Percentiles rank a stretch among this genome's conserved stretches.
Evolutionary conservation across 2,888 invertebrate genomes (phyloP).

Genomic region (Drosophila kanekoi): DNA sequence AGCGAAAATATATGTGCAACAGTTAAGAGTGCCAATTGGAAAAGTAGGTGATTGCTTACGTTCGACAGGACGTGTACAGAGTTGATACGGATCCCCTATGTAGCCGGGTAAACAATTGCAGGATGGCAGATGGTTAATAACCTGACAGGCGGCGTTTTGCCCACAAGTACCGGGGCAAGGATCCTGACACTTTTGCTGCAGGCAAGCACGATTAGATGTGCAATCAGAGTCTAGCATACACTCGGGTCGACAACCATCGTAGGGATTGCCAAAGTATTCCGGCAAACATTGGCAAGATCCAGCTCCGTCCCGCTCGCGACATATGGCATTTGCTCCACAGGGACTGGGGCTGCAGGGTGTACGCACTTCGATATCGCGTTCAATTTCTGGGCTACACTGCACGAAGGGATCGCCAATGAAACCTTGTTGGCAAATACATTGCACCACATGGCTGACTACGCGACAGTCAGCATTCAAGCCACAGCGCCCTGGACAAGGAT

Average conservation of each 20-base stretch:
- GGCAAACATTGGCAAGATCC: constrained; percentile 90
- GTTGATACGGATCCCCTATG: constrained; percentile 90
- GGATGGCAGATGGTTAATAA: constrained; percentile 89
- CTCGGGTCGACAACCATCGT: constrained; percentile 91
- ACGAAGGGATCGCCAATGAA: constrained; percentile 92
- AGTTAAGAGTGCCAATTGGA: not conserved
- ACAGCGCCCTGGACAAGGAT: constrained; percentile 91
- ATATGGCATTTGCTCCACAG: constrained; percentile 90
- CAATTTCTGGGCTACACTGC: constrained; percentile 86
- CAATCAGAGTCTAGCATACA: constrained; percentile 91
- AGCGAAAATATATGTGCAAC: constrained; percentile 7
- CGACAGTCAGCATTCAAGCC: constrained; percentile 90
- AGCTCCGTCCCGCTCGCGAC: constrained; percentile 88
- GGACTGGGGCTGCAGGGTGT: constrained; percentile 88
- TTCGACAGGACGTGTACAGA: constrained; percentile 86
- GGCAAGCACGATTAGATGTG: constrained; percentile 89
- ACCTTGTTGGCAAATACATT: constrained; percentile 89
- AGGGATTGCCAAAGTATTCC: constrained; percentile 92
- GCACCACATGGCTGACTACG: constrained; percentile 91
- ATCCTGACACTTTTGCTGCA: constrained; percentile 90
- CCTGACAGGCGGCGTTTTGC: constrained; percentile 90
- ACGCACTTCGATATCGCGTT: constrained; percentile 85
- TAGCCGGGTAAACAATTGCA: constrained; percentile 90
- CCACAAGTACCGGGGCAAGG: constrained; percentile 93
- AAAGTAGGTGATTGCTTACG: constrained; percentile 85